Base-by-base conservation (phyloP, 2,113 vertebrate species). In the Morone saxatilis region DNA sequence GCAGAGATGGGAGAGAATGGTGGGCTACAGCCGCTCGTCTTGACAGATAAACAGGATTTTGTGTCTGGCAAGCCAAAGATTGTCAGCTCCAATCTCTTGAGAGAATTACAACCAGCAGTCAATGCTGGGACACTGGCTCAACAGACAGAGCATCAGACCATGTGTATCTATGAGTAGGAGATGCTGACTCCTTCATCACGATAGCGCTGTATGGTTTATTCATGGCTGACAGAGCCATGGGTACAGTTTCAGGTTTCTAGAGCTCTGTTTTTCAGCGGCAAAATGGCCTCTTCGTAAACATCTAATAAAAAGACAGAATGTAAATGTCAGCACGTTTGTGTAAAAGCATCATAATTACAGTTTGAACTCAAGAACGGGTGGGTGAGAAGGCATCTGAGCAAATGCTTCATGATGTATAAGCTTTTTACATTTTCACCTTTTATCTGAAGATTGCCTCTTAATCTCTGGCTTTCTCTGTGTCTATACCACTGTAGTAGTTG, bases 21-120 rank as follows among this genome's bases (percentile, higher is more conserved):
- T 56, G 75, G 70, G 71, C 78, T 75, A 71, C 81, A 84, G 85
- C 68, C 59, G 76, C 89, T 90, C 84, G 74, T 87, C 71, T 79
- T 84, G 88, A 88, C 92, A 92, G 93, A 94, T 95, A 93, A 93
- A 93, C 87, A 92, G 90, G 92, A 94, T 94, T 95, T 88, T 85
- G 90, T 87, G 92, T 83, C 90, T 92, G 94, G 87, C 84, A 81
- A 88, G 88, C 84, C 76, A 48, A 74, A 92, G 91, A 93, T 92
- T 93, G 92, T 90, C 84, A 83, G 83, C 81, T 87, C 78, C 88
- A 91, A 92, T 94, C 91, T 94, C 87, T 85, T 61, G 66, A 91
- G 92, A 95, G 94, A 93, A 93, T 94, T 94, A 93, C 91, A 92
- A 91, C 76, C 81, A 43, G 69, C 88, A 87, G 88, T 92, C 84